A percentile compares a stretch with the other conserved stretches of the same genome.
Conservation (phyloP, 2,888 invertebrate species). For the Tolmerus cingulatus region DNA sequence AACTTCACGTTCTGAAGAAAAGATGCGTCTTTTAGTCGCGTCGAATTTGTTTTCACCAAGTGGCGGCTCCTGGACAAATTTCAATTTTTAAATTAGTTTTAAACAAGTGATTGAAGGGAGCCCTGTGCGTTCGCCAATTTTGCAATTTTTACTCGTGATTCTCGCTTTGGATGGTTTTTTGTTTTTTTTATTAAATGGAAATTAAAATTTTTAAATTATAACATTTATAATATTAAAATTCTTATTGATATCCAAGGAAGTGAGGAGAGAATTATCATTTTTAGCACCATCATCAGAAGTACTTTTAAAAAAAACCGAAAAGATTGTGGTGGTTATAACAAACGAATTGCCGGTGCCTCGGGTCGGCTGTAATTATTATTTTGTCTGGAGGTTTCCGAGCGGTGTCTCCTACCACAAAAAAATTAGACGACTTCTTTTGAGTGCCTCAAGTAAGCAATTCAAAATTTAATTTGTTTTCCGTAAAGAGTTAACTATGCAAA, state of each 20-base stretch:
- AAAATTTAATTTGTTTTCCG: neutral
- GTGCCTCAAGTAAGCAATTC: neutral
- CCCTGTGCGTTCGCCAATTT: no score
- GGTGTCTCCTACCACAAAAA: neutral
- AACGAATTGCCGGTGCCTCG: neutral
- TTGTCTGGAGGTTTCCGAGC: neutral
- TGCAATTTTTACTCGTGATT: no score
- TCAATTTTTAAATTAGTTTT: no score
- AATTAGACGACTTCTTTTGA: neutral
- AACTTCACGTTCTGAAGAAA: no score
- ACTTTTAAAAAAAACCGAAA: neutral
- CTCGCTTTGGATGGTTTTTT: no score
- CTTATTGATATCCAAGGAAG: neutral
- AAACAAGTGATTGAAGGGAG: no score
- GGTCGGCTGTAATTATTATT: neutral
- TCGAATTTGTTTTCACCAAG: no score
- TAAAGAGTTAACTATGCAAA: neutral
- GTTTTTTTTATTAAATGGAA: no score
- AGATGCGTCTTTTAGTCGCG: no score
- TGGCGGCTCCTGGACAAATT: no score
- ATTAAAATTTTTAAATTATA: no score
- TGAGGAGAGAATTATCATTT: neutral
- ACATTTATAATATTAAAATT: no score
- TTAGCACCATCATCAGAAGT: neutral
- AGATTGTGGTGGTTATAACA: neutral